Evolutionary conservation across 35 echinoderm and acorn worm genomes (phyloP).

Genomic region (Lytechinus pictus): DNA sequence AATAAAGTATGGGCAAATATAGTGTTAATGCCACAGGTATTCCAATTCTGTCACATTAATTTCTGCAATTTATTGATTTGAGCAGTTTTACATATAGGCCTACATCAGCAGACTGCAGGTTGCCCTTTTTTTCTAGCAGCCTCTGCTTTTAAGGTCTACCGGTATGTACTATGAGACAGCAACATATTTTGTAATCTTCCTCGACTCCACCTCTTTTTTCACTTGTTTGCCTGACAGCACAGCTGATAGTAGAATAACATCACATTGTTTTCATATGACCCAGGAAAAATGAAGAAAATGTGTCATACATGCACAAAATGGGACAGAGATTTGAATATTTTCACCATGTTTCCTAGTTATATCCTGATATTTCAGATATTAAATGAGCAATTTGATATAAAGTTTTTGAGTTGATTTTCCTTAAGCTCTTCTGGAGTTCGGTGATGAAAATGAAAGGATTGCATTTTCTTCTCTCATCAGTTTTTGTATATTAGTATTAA

Average conservation of each 20-base stretch:
- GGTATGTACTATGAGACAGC: no score
- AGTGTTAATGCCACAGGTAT: no score
- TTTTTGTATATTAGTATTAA: no score
- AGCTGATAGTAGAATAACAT: background rate
- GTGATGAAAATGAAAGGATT: background rate
- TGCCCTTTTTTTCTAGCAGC: no score
- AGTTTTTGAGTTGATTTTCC: background rate
- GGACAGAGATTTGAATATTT: background rate
- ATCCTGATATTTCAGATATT: background rate
- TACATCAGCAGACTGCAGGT: no score
- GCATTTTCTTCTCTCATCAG: no score
- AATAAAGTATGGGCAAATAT: no score
- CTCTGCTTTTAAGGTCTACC: no score
- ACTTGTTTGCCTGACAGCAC: background rate
- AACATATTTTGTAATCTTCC: no score
- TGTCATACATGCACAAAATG: background rate
- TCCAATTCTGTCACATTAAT: no score
- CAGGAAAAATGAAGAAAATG: background rate
- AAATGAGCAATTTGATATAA: background rate
- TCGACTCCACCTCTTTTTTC: background rate
- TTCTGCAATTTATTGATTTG: no score
- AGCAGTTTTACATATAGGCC: no score
- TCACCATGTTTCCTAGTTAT: background rate
- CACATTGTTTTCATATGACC: background rate
- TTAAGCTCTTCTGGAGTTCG: background rate